phyloP scores from a whole-genome alignment of 2,113 vertebrate species.

The Phasianus colchicus region DNA sequence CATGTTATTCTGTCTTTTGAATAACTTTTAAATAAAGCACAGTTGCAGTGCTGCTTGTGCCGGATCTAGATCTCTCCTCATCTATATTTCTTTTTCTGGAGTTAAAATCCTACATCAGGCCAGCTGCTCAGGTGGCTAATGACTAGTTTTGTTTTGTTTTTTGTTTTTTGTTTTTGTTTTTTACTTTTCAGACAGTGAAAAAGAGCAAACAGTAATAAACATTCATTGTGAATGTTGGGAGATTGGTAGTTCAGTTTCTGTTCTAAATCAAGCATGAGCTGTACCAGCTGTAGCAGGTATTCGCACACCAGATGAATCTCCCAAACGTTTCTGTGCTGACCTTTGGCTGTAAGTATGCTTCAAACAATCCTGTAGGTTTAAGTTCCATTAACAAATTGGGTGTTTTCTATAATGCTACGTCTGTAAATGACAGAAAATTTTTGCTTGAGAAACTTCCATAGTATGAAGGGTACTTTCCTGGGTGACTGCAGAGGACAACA shows the following conservation, averaged over 20 bases:
- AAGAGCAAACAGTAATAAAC: background rate
- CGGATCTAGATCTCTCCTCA: background rate
- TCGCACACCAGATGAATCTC: background rate
- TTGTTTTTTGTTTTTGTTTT: no score
- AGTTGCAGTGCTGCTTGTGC: background rate
- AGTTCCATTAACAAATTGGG: constrained; percentile 7
- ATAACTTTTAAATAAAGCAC: background rate
- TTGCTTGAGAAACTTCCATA: background rate
- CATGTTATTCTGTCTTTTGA: background rate
- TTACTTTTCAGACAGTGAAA: background rate
- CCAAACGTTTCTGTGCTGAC: constrained; percentile 29
- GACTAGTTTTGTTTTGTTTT: background rate
- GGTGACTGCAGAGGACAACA: accelerated
- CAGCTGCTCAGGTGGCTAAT: constrained; percentile 33
- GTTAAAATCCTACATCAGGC: constrained; percentile 10
- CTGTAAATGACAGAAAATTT: constrained; percentile 32
- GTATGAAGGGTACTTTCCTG: background rate
- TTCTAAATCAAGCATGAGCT: constrained; percentile 18
- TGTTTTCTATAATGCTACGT: constrained; percentile 23
- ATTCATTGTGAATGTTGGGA: background rate
- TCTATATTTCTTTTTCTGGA: constrained; percentile 13
- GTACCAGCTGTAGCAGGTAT: constrained; percentile 57
- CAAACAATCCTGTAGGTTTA: background rate
- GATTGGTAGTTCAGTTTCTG: background rate
- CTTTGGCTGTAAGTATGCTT: constrained; percentile 5